Evolutionary conservation across 1,140 invertebrate genomes (phyloP).

Genomic region (Drosophila littoralis): DNA sequence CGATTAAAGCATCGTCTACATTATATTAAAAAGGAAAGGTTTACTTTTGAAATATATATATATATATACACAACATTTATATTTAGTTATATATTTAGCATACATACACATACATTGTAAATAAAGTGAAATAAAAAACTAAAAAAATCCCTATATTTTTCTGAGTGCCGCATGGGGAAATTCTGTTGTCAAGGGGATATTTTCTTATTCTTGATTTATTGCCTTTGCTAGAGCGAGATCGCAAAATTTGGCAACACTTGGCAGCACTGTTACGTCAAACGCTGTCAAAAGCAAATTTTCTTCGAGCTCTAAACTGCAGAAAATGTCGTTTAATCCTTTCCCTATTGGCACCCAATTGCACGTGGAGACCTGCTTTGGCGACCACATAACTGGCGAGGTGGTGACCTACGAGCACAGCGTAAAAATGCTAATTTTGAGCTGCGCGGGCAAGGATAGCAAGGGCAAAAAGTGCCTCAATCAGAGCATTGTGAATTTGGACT

Average conservation of each 20-base stretch:
- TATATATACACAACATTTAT: constrained; percentile 60
- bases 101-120: constrained; percentile 82
- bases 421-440: constrained; percentile 52
- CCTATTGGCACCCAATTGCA: constrained; percentile 33
- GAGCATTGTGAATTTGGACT: constrained; percentile 30
- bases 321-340: constrained; percentile 30
- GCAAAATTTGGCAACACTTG: constrained; percentile 15
- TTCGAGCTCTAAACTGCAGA: background rate
- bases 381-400: constrained; percentile 47
- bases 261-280: constrained; percentile 15
- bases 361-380: constrained; percentile 54
- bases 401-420: constrained; percentile 33
- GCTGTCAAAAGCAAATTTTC: constrained; percentile 2
- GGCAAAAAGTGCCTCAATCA: constrained; percentile 6
- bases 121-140: constrained; percentile 73
- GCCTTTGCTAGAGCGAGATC: constrained; percentile 1
- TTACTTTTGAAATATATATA: constrained; percentile 79
- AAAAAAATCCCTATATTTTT: constrained; percentile 11
- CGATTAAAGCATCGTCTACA: constrained; percentile 55
- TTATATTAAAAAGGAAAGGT: constrained; percentile 70
- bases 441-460: background rate
- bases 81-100: constrained; percentile 82
- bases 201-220: background rate
- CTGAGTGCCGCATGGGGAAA: background rate
- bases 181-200: constrained; percentile 2